Evolutionary conservation across 2,113 vertebrate genomes (phyloP).

Genomic region (Anoura caudifer): DNA sequence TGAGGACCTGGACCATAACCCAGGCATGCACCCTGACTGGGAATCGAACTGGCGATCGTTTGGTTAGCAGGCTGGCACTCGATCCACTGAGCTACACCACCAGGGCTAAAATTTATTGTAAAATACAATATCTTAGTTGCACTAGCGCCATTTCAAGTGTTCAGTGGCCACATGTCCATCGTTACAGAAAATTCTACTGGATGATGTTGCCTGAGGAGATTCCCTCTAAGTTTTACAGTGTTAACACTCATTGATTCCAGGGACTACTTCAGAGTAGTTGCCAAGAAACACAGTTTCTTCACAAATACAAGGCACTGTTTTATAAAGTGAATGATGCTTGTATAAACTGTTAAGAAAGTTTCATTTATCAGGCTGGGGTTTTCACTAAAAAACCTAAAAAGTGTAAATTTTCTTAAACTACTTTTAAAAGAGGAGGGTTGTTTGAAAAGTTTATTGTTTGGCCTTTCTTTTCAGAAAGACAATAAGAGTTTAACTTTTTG

Average conservation of each 20-base stretch:
- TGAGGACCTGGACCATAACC: too few relatives aligned
- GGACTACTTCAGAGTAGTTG: not conserved
- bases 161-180: not conserved
- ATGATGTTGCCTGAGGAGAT: not conserved
- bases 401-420: not conserved
- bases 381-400: not conserved
- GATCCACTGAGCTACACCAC: too few relatives aligned
- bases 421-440: not conserved
- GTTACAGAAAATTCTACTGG: not conserved
- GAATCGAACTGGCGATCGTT: too few relatives aligned
- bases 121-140: not conserved
- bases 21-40: too few relatives aligned
- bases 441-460: constrained; percentile 8
- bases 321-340: not conserved
- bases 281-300: not conserved
- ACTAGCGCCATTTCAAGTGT: not conserved
- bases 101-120: not conserved
- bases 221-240: not conserved
- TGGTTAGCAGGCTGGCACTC: too few relatives aligned
- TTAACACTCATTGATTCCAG: not conserved
- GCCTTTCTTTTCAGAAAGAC: not conserved
- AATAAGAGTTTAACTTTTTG: not conserved
- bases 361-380: not conserved
- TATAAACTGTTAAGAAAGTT: not conserved
- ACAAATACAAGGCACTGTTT: not conserved